Conservation (phyloP, 2,797 vertebrate species). For the Acomys russatus region DNA sequence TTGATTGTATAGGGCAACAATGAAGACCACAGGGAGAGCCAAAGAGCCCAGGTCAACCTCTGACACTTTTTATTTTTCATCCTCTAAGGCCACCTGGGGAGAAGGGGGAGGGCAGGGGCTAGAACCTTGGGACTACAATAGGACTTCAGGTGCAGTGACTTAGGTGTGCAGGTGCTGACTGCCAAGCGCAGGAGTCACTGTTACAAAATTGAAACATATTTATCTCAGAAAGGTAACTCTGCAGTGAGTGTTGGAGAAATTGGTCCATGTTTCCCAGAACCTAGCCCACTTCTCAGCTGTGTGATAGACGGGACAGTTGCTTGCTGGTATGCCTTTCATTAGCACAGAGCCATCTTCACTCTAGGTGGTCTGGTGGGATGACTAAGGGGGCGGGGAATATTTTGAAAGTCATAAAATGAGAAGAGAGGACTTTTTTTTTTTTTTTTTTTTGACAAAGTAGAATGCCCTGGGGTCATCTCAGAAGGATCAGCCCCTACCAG, state of each 20-base stretch:
- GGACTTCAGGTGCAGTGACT: background rate
- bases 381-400: background rate
- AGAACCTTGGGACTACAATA: constrained; percentile 6
- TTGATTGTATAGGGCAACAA: background rate
- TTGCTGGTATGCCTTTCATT: background rate
- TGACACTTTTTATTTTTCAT: background rate
- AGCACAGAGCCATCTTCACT: background rate
- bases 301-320: background rate
- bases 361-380: background rate
- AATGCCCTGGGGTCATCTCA: background rate
- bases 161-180: background rate
- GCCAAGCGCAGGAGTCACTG: constrained; percentile 17
- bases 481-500: background rate
- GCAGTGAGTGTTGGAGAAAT: background rate
- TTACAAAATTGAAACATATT: constrained; percentile 55
- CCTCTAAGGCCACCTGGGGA: background rate
- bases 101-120: background rate
- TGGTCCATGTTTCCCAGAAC: background rate
- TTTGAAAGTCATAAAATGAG: background rate
- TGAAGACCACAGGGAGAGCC: background rate
- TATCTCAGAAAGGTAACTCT: constrained; percentile 32
- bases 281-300: background rate
- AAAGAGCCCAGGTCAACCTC: background rate
- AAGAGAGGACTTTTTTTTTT: background rate
- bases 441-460: background rate